phyloP scores from a whole-genome alignment of 2,113 vertebrate genomes.

The Copsychus sechellarum region DNA sequence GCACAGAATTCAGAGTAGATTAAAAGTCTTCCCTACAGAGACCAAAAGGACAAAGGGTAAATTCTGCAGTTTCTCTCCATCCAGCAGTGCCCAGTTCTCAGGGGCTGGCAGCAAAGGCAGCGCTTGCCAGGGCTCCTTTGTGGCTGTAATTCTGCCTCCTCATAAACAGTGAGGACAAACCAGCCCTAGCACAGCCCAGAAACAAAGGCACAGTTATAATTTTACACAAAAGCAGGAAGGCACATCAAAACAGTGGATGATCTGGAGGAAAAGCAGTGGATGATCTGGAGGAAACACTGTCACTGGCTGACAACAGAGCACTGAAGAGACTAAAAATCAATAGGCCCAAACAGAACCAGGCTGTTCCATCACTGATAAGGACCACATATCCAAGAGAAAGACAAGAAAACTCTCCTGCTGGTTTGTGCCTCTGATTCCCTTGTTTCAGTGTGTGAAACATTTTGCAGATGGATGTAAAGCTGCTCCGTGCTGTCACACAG shows the following conservation, averaged over 20 bases:
- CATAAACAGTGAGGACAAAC: not conserved
- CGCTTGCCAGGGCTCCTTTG: not conserved
- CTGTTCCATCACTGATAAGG: not conserved
- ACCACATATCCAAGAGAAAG: not conserved
- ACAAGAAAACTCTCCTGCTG: not conserved
- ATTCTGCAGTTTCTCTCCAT: not conserved
- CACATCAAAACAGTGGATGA: conserved; percentile 16
- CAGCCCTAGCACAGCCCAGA: not conserved
- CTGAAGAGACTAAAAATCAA: not conserved
- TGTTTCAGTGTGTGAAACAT: not conserved
- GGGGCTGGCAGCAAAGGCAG: rapidly evolving
- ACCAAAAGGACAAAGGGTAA: not conserved
- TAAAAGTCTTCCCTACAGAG: not conserved
- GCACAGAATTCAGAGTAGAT: not conserved
- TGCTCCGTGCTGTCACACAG: not conserved
- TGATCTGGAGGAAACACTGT: not conserved
- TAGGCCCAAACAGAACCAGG: not conserved
- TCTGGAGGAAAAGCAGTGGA: conserved; percentile 17
- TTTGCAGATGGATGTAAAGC: not conserved
- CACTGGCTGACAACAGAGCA: not conserved
- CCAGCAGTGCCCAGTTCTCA: not conserved
- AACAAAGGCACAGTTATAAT: not conserved
- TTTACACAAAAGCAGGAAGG: not conserved
- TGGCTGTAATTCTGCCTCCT: not conserved
- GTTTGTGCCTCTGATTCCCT: not conserved